A percentile compares a stretch with the other conserved stretches of the same genome.
These are phyloP conservation scores for Vulpes lagopus DNA, from an alignment of 2,113 vertebrate species.

Conservation along the genomic window DNA sequence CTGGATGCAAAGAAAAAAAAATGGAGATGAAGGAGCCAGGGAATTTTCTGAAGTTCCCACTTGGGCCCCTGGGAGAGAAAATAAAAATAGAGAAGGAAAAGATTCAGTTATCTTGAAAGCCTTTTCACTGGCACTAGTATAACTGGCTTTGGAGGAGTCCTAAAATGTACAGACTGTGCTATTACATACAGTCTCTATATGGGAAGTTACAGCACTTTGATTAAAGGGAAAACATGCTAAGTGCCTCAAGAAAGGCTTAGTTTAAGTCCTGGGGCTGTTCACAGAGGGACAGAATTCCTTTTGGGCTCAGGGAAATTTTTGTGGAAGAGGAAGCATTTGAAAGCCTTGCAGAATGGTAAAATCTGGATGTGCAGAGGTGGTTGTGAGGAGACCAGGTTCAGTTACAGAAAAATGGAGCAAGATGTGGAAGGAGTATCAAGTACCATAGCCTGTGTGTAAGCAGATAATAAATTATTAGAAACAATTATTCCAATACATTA, in stretches of 20 bases:
- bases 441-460: not conserved
- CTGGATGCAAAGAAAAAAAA: slow-evolving; percentile 1
- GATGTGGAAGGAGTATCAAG: not conserved
- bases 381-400: not conserved
- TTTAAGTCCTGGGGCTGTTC: not conserved
- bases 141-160: not conserved
- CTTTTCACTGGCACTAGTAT: not conserved
- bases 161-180: not conserved
- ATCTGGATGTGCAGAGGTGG: not conserved
- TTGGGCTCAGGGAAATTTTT: not conserved
- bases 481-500: not conserved
- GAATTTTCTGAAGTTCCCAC: slow-evolving; percentile 14
- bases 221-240: not conserved
- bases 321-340: slow-evolving; percentile 9
- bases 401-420: not conserved
- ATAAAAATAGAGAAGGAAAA: slow-evolving; percentile 25
- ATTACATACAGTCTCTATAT: not conserved
- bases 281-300: not conserved
- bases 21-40: not conserved
- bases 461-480: not conserved
- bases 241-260: not conserved
- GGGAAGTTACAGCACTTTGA: not conserved
- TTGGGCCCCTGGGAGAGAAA: not conserved
- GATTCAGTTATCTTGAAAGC: not conserved
- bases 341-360: not conserved